Conservation (phyloP, 2,797 vertebrate genomes). For the Danio tinwini region DNA sequence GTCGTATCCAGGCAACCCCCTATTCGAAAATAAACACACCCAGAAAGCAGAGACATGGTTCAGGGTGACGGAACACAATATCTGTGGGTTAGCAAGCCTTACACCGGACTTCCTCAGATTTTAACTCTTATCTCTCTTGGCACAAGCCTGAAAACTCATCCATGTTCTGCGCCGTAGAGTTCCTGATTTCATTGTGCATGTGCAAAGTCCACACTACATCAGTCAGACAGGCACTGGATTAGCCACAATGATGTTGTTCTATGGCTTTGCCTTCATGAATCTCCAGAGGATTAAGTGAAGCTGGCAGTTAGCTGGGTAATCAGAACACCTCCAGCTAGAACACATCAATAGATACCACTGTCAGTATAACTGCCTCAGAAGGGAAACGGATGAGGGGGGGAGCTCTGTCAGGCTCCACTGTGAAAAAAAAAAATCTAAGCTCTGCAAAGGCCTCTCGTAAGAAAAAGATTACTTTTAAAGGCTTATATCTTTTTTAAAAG, state of each 20-base stretch:
- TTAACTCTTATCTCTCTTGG: slow-evolving; percentile 71
- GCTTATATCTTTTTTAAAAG: slow-evolving; percentile 26
- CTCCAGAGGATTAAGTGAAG: slow-evolving; percentile 52
- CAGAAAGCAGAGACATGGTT: not conserved
- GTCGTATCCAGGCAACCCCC: slow-evolving; percentile 69
- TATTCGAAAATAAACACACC: slow-evolving; percentile 65
- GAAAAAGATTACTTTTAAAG: slow-evolving; percentile 35
- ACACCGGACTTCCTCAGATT: slow-evolving; percentile 64
- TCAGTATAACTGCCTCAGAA: slow-evolving; percentile 36
- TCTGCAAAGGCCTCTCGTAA: slow-evolving; percentile 36
- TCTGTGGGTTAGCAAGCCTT: slow-evolving; percentile 62
- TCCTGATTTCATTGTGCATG: slow-evolving; percentile 1
- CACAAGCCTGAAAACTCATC: slow-evolving; percentile 32
- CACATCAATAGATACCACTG: slow-evolving; percentile 41
- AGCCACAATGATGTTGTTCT: slow-evolving; percentile 42
- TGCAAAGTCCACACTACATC: slow-evolving; percentile 33
- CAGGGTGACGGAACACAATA: slow-evolving; percentile 52
- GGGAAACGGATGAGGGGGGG: slow-evolving; percentile 6
- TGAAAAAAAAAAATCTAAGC: slow-evolving; percentile 15
- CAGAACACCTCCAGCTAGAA: slow-evolving; percentile 45
- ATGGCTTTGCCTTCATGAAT: slow-evolving; percentile 44
- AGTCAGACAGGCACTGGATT: slow-evolving; percentile 46
- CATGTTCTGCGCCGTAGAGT: slow-evolving; percentile 27
- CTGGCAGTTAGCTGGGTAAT: slow-evolving; percentile 52
- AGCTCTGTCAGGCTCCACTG: not conserved